Evolutionary conservation across 2,797 vertebrate genomes (phyloP), one percentile per base, ranked within the genome.

Genomic region (Argentina silus): DNA sequence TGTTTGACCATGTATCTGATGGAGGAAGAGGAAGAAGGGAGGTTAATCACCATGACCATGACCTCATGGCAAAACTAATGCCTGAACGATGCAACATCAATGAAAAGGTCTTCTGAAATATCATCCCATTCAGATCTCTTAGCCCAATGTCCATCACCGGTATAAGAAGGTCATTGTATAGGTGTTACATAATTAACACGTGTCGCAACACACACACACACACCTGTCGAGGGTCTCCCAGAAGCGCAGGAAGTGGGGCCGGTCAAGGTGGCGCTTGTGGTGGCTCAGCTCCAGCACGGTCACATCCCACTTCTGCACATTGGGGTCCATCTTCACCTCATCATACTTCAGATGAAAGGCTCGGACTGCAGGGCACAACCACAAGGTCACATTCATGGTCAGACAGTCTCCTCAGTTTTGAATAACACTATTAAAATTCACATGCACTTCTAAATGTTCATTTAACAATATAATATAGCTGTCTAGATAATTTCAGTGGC

Each of bases 181-280:
- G 8, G n/a, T 8, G 9, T 15, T 1, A 27, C 0, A 63, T 15
- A 21, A 3, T 14, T 9, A 36, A 0, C n/a, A 21, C 0, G 11
- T 23, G 7, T 27, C 59, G 27, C 11, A 7, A 53, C 2, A 61
- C 1, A 15, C 21, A 8, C 2, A 48, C 9, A 1, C 69, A 67
- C 61, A 99, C 98, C 95, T 98, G 95, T 99, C 98, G 74, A 99
- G 90, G 1, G 97, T 99, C 90, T 99, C 97, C 98, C 98, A 99
- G 87, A 99, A 99, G 82, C 95, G 95, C 56, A 99, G 90, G 84
- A 99, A 98, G 63, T 99, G 93, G 1, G 98, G 97, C 72, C 97
- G 94, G 90, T 99, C 98, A 88, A 99, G 92, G 81, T 99, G 98
- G 48, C 97, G 94, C 84, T 96, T 95, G 90, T 99, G 98, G 85